Percentiles rank a stretch among this genome's conserved stretches.
phyloP scores from a whole-genome alignment of 2,888 invertebrate species.

The Hemistola chrysoprasaria region DNA sequence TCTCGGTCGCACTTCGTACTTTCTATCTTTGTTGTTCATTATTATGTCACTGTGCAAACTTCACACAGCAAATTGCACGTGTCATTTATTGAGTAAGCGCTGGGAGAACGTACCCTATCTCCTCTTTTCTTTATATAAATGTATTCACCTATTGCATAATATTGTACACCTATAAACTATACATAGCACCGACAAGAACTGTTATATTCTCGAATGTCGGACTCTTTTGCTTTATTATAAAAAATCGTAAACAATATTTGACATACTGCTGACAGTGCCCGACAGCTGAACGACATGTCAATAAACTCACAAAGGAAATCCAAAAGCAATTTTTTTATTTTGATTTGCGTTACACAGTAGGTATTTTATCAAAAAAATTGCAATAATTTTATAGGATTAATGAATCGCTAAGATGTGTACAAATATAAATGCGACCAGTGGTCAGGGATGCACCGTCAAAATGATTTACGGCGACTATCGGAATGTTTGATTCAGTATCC shows the following conservation, averaged over 20 bases:
- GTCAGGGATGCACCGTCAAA: constrained; percentile 53
- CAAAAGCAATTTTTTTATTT: not conserved
- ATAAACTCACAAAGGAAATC: constrained; percentile 1
- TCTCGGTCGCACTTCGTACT: too few relatives aligned
- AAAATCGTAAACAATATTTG: not conserved
- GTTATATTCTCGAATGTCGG: too few relatives aligned
- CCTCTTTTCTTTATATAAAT: too few relatives aligned
- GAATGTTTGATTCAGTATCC: constrained; percentile 29
- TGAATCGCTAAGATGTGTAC: constrained; percentile 36
- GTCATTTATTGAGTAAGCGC: too few relatives aligned
- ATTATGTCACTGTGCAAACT: too few relatives aligned
- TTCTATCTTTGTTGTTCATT: too few relatives aligned
- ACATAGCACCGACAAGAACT: too few relatives aligned
- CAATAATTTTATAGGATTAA: constrained; percentile 5
- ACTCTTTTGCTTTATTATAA: too few relatives aligned
- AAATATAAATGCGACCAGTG: constrained; percentile 26
- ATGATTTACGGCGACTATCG: constrained; percentile 16
- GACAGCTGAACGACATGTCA: constrained; percentile 5
- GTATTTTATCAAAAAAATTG: not conserved
- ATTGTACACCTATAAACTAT: too few relatives aligned
- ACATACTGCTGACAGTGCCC: not conserved
- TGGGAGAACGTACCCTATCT: too few relatives aligned
- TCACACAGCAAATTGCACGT: too few relatives aligned
- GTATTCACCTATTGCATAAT: too few relatives aligned
- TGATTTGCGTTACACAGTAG: not conserved